Base-by-base conservation (phyloP, 2,888 invertebrate genomes). In the Lasioglossum zephyrum region DNA sequence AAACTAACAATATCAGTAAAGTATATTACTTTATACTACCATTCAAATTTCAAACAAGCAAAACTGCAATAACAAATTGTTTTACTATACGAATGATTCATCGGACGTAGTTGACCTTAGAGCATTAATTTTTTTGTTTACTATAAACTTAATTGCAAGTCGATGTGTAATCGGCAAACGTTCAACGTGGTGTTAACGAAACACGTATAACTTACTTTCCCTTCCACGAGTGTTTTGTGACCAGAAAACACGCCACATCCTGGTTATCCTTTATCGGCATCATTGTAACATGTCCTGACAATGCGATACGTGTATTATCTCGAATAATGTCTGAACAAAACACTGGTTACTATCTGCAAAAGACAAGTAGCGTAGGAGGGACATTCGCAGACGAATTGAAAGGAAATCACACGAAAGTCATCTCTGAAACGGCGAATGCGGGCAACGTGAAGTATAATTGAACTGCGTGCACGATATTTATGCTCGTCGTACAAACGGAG, bases 151-250 rank as follows among this genome's bases (percentile, higher is more conserved):
- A 60, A 72, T 60, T 60, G 70, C 11, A 57, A 57, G 18, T 39
- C 1, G 26, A 49, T 41, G 41, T 31, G 13, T 18, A 80, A 60
- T 39, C n/a, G 47, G 26, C 26, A 26, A 57, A 66, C 6, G n/a
- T 78, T 26, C 8, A 77, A 44, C 60, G 57, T 26, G 41, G 18
- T 60, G 22, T 57, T 44, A 63, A 63, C 36, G 26, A 60, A 73
- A 81, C 44, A 81, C n/a, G 13, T n/a, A 22, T 26, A 44, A 89
- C 97, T 96, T 95, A 98, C 97, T 98, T 99, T 95, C 99, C 99
- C 95, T 99, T 99, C 99, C 99, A 99, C 44, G 98, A 99, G 95
- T 99, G 99, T 96, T 99, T 99, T 57, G 98, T 99, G 94, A 99
- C 99, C 94, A 98, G 97, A 96, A 98, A 99, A 95, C 99, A 99